These are phyloP conservation scores for Prenolepis imparis DNA, from an alignment of 2,888 invertebrate genomes.

Conservation along the genomic window DNA sequence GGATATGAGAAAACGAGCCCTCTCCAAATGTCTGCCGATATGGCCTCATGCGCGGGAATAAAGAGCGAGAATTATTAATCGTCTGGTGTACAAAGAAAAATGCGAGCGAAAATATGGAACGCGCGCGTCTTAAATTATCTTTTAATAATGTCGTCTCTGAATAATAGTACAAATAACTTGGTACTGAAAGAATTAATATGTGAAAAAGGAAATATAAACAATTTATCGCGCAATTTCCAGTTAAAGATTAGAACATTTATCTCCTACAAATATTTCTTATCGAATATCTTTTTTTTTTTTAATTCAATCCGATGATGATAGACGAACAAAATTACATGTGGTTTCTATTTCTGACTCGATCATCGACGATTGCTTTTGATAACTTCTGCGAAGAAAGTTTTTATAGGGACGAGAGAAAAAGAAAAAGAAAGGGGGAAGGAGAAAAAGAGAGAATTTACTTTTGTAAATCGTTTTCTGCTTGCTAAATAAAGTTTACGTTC, in stretches of 20 bases:
- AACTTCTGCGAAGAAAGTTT: conserved; percentile 65
- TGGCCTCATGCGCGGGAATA: conserved; percentile 1
- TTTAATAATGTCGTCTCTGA: background rate
- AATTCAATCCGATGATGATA: background rate
- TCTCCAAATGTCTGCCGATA: conserved; percentile 36
- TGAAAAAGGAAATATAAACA: background rate
- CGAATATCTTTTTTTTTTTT: background rate
- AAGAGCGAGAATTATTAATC: conserved; percentile 44
- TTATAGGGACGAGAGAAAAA: conserved; percentile 23
- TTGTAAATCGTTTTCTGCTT: conserved; percentile 58
- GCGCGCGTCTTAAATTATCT: background rate
- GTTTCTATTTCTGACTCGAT: conserved; percentile 48
- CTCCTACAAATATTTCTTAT: background rate
- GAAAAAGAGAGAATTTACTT: conserved; percentile 61
- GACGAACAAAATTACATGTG: conserved; percentile 47
- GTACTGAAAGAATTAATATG: background rate
- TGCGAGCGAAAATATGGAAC: conserved; percentile 2
- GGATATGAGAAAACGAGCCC: conserved; percentile 53
- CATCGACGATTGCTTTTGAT: conserved; percentile 41
- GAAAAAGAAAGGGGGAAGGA: background rate
- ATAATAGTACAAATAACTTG: background rate
- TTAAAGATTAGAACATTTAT: background rate
- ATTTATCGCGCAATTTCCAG: background rate
- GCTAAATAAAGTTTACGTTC: conserved; percentile 43
- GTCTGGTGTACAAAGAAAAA: conserved; percentile 1